A percentile compares a stretch with the other conserved stretches of the same genome.
Evolutionary conservation across 2,888 invertebrate species (phyloP).

Genomic region (Physocephala rufipes): DNA sequence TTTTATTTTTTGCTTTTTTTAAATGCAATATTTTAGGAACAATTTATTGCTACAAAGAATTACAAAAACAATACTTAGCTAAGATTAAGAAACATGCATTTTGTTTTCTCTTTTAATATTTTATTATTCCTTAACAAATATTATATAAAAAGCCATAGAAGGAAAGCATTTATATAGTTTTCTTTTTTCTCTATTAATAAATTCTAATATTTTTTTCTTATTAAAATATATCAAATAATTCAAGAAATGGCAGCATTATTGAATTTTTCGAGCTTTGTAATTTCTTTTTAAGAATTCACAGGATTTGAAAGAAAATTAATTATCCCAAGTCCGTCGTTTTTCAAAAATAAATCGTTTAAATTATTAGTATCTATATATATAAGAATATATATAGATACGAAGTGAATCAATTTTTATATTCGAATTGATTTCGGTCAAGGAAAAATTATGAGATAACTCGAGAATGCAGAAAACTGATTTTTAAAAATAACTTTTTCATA

Average conservation of each 20-base stretch:
- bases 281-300: too few species aligned
- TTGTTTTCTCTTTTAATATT: constrained; percentile 10
- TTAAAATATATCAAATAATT: not conserved
- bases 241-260: not conserved
- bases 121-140: not conserved
- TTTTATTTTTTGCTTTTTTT: not conserved
- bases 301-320: too few species aligned
- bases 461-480: too few species aligned
- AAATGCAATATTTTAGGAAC: constrained; percentile 42
- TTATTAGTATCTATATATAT: too few species aligned
- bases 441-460: too few species aligned
- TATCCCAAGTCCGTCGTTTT: too few species aligned
- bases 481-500: too few species aligned
- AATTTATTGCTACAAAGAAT: constrained; percentile 35
- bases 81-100: not conserved
- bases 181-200: too few species aligned
- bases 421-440: too few species aligned
- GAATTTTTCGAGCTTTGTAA: constrained; percentile 15
- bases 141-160: not conserved
- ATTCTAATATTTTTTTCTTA: not conserved
- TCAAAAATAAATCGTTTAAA: not conserved
- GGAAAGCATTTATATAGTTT: too few species aligned
- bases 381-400: too few species aligned
- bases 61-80: constrained; percentile 1
- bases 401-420: too few species aligned